phyloP scores from a whole-genome alignment of 2,113 vertebrate species.

The Rhea americana region DNA sequence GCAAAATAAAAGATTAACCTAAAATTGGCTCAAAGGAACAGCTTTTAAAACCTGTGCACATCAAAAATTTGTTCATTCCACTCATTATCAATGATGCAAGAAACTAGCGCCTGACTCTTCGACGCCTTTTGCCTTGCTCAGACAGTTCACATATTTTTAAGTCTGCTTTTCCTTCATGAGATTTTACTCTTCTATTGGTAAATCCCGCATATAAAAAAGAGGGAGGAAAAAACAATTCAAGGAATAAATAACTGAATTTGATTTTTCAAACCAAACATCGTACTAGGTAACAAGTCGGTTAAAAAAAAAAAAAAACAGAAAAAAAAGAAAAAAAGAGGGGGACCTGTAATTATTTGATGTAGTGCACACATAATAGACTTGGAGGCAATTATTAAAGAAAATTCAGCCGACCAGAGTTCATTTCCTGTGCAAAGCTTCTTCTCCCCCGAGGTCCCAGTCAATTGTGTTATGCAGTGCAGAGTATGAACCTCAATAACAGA shows the following conservation, averaged over 20 bases:
- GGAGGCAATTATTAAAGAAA: slow-evolving; percentile 37
- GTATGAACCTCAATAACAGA: slow-evolving; percentile 21
- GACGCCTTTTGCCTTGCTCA: background rate
- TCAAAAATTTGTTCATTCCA: background rate
- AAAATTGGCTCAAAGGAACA: background rate
- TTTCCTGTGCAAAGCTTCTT: background rate
- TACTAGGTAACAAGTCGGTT: background rate
- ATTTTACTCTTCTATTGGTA: background rate
- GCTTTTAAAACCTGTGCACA: background rate
- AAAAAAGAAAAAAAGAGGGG: background rate
- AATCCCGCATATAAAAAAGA: background rate
- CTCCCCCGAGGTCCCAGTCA: background rate
- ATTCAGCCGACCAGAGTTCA: background rate
- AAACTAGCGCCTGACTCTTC: background rate
- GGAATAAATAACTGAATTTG: background rate
- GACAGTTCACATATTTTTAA: background rate
- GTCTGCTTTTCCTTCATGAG: background rate
- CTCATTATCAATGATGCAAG: background rate
- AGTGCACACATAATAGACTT: background rate
- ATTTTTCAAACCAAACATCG: background rate
- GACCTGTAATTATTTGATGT: slow-evolving; percentile 3
- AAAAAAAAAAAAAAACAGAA: background rate
- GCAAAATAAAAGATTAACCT: background rate
- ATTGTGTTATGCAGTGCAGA: background rate
- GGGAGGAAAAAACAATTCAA: background rate